These are phyloP conservation scores for Ostrea edulis DNA, from an alignment of 1,140 invertebrate species.

Conservation along the genomic window DNA sequence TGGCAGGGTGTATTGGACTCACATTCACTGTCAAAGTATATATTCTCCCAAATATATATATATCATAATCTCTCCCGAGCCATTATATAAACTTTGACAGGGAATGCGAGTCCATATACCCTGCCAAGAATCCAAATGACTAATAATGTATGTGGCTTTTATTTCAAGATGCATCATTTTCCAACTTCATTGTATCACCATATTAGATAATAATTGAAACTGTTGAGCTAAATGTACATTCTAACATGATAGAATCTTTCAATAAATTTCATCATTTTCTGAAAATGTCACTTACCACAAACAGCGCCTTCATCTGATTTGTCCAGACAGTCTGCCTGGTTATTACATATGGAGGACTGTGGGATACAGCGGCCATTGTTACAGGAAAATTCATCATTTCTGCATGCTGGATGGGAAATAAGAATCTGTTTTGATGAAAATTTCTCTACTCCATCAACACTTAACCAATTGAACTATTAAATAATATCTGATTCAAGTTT, in stretches of 20 bases:
- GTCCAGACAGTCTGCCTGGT: slow-evolving; percentile 78
- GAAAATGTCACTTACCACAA: slow-evolving; percentile 68
- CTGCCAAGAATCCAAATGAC: too few species aligned
- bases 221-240: too few species aligned
- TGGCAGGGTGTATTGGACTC: too few species aligned
- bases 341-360: slow-evolving; percentile 86
- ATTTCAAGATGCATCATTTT: too few species aligned
- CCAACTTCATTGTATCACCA: too few species aligned
- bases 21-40: too few species aligned
- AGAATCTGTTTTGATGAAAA: not conserved
- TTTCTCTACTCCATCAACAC: not conserved
- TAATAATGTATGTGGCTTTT: too few species aligned
- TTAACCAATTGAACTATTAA: not conserved
- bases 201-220: too few species aligned
- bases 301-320: slow-evolving; percentile 83
- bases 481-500: not conserved
- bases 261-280: not conserved
- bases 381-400: slow-evolving; percentile 68
- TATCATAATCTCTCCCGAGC: too few species aligned
- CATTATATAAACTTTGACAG: too few species aligned
- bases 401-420: slow-evolving; percentile 62
- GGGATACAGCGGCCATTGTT: slow-evolving; percentile 87
- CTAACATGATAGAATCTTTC: not conserved
- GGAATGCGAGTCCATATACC: too few species aligned
- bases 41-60: too few species aligned